A percentile compares a stretch with the other conserved stretches of the same genome.
phyloP scores from a whole-genome alignment of 2,797 vertebrate genomes.

The Oreortyx pictus region DNA sequence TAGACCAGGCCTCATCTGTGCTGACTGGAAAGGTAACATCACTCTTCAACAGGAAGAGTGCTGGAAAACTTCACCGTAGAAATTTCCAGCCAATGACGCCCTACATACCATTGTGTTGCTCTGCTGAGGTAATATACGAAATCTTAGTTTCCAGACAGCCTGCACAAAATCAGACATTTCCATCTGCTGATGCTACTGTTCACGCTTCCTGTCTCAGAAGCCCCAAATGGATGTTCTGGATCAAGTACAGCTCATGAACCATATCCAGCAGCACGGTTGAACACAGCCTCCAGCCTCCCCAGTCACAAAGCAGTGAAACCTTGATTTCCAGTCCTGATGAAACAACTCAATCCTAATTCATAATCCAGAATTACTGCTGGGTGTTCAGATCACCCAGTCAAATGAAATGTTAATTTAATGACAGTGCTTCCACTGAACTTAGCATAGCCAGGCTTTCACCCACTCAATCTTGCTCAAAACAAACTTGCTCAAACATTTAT shows the following conservation, averaged over 20 bases:
- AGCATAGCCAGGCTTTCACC: neutral
- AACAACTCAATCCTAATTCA: neutral
- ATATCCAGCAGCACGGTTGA: neutral
- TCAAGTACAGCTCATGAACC: neutral
- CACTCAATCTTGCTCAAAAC: slow-evolving; percentile 8
- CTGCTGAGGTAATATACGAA: neutral
- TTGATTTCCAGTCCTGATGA: neutral
- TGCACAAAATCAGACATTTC: neutral
- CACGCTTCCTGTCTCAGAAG: neutral
- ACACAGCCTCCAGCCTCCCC: neutral
- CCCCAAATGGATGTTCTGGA: neutral
- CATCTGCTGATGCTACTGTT: neutral
- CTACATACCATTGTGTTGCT: neutral
- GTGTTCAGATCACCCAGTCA: neutral
- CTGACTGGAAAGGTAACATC: neutral
- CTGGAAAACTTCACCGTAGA: neutral
- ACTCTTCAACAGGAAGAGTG: neutral
- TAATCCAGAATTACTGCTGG: neutral
- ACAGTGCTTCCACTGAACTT: neutral
- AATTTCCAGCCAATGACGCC: neutral
- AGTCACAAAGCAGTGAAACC: neutral
- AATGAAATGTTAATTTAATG: slow-evolving; percentile 14
- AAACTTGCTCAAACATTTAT: too few species aligned
- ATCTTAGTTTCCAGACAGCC: neutral
- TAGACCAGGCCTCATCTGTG: neutral